phyloP scores from a whole-genome alignment of 1,140 invertebrate species.

The Drosophila repleta region DNA sequence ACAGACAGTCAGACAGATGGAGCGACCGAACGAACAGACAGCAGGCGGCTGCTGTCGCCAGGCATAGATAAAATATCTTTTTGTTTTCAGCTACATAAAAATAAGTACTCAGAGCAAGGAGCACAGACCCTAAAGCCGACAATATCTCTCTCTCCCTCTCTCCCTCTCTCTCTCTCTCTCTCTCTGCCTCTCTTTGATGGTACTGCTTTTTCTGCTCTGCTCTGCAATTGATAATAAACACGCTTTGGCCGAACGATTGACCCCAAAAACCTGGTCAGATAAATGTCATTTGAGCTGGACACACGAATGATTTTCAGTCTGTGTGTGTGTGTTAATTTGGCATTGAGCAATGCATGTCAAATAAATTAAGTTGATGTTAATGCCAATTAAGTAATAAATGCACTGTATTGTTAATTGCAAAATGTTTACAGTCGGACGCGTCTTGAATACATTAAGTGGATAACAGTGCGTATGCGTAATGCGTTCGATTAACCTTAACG shows the following conservation, averaged over 20 bases:
- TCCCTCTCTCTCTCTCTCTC: background rate
- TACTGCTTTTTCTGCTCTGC: background rate
- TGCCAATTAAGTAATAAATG: slow-evolving; percentile 42
- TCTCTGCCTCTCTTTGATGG: no score
- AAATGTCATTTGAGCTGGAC: slow-evolving; percentile 42
- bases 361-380: slow-evolving; percentile 38
- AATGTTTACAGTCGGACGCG: slow-evolving; percentile 31
- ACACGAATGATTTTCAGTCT: slow-evolving; percentile 2
- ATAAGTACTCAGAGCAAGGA: slow-evolving; percentile 40
- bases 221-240: slow-evolving; percentile 70
- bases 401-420: slow-evolving; percentile 13
- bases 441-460: slow-evolving; percentile 15
- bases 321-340: slow-evolving; percentile 20
- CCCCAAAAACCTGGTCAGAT: slow-evolving; percentile 52
- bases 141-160: background rate
- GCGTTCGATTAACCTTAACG: slow-evolving; percentile 1
- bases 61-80: slow-evolving; percentile 67
- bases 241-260: slow-evolving; percentile 43
- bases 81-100: slow-evolving; percentile 61
- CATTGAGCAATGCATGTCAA: slow-evolving; percentile 33
- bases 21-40: background rate
- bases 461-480: slow-evolving; percentile 18
- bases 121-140: background rate
- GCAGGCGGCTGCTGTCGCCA: slow-evolving; percentile 41
- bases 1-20: background rate